A percentile compares a stretch with the other conserved stretches of the same genome.
phyloP scores from a whole-genome alignment of 2,888 invertebrate species.

The Pomacea canaliculata region DNA sequence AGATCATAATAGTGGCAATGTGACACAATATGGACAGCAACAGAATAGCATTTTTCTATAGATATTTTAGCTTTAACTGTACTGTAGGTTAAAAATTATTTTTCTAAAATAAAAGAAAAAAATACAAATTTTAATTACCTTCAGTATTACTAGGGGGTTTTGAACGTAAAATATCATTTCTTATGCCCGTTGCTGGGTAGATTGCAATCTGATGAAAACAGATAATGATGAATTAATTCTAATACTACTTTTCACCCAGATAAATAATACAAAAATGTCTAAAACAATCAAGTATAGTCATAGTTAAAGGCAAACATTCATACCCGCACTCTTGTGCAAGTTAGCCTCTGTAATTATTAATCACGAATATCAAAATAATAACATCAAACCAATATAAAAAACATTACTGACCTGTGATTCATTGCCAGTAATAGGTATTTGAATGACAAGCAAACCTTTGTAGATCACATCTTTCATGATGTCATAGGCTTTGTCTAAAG shows the following conservation, averaged over 20 bases:
- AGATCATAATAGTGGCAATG: too few relatives aligned
- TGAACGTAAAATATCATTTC: constrained; percentile 33
- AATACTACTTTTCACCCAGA: too few relatives aligned
- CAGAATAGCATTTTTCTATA: too few relatives aligned
- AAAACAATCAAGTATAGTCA: background rate
- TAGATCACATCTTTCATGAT: constrained; percentile 44
- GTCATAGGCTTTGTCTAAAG: constrained; percentile 37
- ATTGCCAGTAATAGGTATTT: constrained; percentile 28
- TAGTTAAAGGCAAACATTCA: background rate
- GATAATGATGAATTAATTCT: background rate
- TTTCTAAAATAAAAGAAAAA: too few relatives aligned
- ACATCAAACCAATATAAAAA: too few relatives aligned
- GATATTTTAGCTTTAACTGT: too few relatives aligned
- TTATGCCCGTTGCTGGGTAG: constrained; percentile 36
- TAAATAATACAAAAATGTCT: too few relatives aligned
- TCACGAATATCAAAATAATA: too few relatives aligned
- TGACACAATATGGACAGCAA: too few relatives aligned
- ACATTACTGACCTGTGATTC: constrained; percentile 24
- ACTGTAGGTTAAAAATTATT: too few relatives aligned
- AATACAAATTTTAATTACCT: constrained; percentile 9
- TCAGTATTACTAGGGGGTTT: constrained; percentile 17
- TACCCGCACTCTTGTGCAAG: too few relatives aligned
- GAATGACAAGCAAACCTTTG: constrained; percentile 34
- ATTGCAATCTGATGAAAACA: constrained; percentile 29
- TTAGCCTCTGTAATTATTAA: too few relatives aligned